These are phyloP conservation scores for Mastomys natalensis DNA, from an alignment of 2,113 vertebrate genomes.

Conservation along the genomic window DNA sequence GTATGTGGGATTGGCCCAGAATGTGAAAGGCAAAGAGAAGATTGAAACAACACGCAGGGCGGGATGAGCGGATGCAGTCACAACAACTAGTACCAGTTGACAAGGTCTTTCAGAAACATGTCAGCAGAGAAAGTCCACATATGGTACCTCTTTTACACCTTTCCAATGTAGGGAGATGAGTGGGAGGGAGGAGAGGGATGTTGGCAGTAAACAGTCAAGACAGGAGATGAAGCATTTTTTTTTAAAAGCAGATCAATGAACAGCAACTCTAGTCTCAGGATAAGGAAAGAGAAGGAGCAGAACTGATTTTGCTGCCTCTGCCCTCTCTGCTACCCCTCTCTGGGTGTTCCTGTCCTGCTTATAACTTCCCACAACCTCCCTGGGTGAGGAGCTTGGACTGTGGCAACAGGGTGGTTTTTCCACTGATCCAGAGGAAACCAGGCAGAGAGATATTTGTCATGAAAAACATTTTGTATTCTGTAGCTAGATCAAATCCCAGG, in stretches of 20 bases:
- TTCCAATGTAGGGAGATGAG: slow-evolving; percentile 79
- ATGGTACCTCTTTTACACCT: slow-evolving; percentile 83
- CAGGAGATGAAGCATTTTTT: slow-evolving; percentile 53
- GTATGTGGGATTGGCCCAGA: slow-evolving; percentile 6
- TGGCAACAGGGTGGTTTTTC: not conserved
- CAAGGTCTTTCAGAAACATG: slow-evolving; percentile 85
- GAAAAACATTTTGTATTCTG: not conserved
- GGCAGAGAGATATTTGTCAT: not conserved
- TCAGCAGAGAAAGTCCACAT: slow-evolving; percentile 85
- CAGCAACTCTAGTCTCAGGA: not conserved
- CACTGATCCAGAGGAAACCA: not conserved
- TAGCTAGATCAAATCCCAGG: not conserved
- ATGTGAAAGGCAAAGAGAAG: slow-evolving; percentile 41
- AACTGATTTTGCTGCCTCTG: not conserved
- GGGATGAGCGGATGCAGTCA: slow-evolving; percentile 81
- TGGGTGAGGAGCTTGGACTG: not conserved
- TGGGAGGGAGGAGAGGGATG: slow-evolving; percentile 64
- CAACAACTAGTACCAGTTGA: slow-evolving; percentile 86
- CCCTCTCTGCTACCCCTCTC: not conserved
- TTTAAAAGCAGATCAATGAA: slow-evolving; percentile 31
- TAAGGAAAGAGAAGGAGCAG: not conserved
- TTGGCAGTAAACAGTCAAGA: slow-evolving; percentile 75
- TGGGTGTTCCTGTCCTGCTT: not conserved
- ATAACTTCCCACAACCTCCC: not conserved
- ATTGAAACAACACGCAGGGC: slow-evolving; percentile 63